These are phyloP conservation scores for Antheraea mylitta DNA, from an alignment of 1,140 invertebrate species.

Conservation along the genomic window DNA sequence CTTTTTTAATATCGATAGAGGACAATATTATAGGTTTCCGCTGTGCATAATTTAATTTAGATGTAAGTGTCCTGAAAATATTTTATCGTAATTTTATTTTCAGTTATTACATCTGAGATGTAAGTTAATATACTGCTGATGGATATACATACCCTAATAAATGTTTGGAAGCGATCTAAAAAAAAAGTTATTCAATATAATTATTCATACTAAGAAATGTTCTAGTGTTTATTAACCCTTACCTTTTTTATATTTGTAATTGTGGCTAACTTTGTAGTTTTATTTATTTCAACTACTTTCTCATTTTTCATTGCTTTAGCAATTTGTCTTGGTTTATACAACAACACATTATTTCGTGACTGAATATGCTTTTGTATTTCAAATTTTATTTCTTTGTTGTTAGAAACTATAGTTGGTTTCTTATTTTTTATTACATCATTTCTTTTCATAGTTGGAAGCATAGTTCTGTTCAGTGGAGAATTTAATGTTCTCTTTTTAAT, in stretches of 20 bases:
- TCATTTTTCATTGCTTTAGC: background rate
- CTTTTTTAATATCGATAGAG: constrained; percentile 15
- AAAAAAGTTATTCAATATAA: constrained; percentile 11
- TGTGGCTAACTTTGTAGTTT: background rate
- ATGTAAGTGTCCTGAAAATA: background rate
- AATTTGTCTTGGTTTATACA: background rate
- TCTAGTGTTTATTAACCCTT: background rate
- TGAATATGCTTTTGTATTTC: constrained; percentile 10
- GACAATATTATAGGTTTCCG: background rate
- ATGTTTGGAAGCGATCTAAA: constrained; percentile 44
- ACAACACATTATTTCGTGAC: background rate
- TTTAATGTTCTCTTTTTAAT: constrained; percentile 28
- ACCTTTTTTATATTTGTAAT: constrained; percentile 1
- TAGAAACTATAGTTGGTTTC: background rate
- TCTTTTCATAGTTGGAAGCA: constrained; percentile 25
- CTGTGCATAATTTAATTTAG: background rate
- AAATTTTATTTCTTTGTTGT: constrained; percentile 9
- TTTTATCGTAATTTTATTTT: background rate
- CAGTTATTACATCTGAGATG: background rate
- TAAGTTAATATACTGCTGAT: background rate
- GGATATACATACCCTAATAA: constrained; percentile 33
- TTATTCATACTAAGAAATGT: background rate
- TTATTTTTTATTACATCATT: constrained; percentile 11
- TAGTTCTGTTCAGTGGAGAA: constrained; percentile 26
- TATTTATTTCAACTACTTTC: background rate